Percentiles rank a stretch among this genome's conserved stretches.
phyloP scores from a whole-genome alignment of 2,888 invertebrate species.

The Scaptomyza reducta region DNA sequence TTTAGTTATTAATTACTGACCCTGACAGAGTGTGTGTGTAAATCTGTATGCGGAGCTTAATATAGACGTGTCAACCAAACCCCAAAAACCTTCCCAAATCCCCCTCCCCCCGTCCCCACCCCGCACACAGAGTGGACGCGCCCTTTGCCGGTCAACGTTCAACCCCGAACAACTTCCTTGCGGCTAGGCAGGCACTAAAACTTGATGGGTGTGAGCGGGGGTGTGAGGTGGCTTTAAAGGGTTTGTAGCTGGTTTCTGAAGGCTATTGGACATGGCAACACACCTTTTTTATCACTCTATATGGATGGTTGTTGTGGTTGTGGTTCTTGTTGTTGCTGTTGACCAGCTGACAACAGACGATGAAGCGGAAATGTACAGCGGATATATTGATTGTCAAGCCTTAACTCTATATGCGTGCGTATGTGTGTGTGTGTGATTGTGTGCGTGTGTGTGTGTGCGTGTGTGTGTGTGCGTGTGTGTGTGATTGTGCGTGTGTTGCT shows the following conservation, averaged over 20 bases:
- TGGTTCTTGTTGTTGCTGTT: slow-evolving; percentile 32
- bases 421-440: too few relatives aligned
- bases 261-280: slow-evolving; percentile 55
- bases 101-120: neutral
- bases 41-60: slow-evolving; percentile 25
- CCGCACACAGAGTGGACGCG: slow-evolving; percentile 20
- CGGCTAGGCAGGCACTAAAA: neutral
- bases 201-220: too few relatives aligned
- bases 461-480: slow-evolving; percentile 2
- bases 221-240: neutral
- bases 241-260: slow-evolving; percentile 9
- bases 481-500: neutral
- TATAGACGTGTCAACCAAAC: slow-evolving; percentile 37
- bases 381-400: slow-evolving; percentile 77
- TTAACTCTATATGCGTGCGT: neutral
- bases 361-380: slow-evolving; percentile 72
- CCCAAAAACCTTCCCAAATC: neutral
- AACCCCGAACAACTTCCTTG: slow-evolving; percentile 23
- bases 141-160: slow-evolving; percentile 34
- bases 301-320: slow-evolving; percentile 5
- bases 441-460: neutral
- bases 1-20: slow-evolving; percentile 54
- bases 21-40: slow-evolving; percentile 9
- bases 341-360: slow-evolving; percentile 55
- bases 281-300: slow-evolving; percentile 53